Conservation (phyloP, 2,797 vertebrate species). For the Benthosema pterotum region DNA sequence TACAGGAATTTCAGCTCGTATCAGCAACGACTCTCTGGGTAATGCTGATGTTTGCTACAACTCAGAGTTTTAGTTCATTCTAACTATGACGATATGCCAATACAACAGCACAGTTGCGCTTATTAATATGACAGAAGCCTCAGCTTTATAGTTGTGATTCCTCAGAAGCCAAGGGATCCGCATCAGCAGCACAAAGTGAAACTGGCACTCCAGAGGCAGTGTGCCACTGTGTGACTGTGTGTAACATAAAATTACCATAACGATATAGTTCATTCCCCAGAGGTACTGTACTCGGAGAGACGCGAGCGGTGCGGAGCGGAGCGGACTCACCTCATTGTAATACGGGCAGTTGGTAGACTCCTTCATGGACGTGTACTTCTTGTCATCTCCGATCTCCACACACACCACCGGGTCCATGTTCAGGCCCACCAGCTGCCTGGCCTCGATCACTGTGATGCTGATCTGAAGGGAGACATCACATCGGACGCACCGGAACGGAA, state of each 20-base stretch:
- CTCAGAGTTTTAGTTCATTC: constrained; percentile 2
- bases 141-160: constrained; percentile 88
- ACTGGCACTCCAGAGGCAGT: constrained; percentile 78
- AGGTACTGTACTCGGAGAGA: too few species aligned
- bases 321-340: constrained; percentile 94
- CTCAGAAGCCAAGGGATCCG: constrained; percentile 69
- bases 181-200: constrained; percentile 86
- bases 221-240: too few species aligned
- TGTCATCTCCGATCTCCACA: constrained; percentile 96
- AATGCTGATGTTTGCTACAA: not conserved
- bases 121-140: not conserved
- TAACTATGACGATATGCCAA: not conserved
- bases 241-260: too few species aligned
- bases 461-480: constrained; percentile 78
- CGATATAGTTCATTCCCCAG: too few species aligned
- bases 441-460: constrained; percentile 86
- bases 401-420: constrained; percentile 99
- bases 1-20: not conserved
- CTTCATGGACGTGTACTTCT: constrained; percentile 98
- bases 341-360: constrained; percentile 98
- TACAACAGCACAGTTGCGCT: not conserved
- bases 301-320: too few species aligned
- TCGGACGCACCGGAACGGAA: constrained; percentile 10
- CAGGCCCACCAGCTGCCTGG: constrained; percentile 92
- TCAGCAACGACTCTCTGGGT: constrained; percentile 1